Conservation (phyloP, 1,140 invertebrate species). For the Drosophila paulistorum region DNA sequence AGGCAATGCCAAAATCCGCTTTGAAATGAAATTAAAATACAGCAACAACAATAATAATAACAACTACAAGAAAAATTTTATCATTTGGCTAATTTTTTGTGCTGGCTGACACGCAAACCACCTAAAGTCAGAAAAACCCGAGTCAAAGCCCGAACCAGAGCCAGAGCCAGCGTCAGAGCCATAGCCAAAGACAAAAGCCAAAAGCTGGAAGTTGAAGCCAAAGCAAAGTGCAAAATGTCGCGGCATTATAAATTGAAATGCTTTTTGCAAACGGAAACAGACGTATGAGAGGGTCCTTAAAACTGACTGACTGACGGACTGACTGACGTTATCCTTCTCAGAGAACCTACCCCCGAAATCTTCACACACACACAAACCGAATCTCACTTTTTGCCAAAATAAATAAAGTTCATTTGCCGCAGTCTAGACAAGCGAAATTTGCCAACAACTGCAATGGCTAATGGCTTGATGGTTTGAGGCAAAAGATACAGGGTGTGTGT, state of each 20-base stretch:
- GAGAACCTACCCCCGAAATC: slow-evolving; percentile 20
- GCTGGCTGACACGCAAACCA: slow-evolving; percentile 47
- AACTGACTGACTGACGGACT: slow-evolving; percentile 12
- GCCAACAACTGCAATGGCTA: slow-evolving; percentile 59
- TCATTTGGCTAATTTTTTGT: slow-evolving; percentile 72
- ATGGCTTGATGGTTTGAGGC: not conserved
- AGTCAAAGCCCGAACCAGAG: not conserved
- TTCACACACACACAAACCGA: slow-evolving; percentile 40
- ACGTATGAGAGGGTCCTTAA: slow-evolving; percentile 64
- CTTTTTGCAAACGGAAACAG: slow-evolving; percentile 46
- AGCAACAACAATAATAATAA: slow-evolving; percentile 22
- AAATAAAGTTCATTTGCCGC: slow-evolving; percentile 73
- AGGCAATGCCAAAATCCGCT: slow-evolving; percentile 68
- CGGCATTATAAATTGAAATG: slow-evolving; percentile 73
- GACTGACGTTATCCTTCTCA: slow-evolving; percentile 11
- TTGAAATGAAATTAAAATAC: slow-evolving; percentile 74
- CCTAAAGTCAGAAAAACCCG: not conserved
- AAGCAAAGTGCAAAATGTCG: slow-evolving; percentile 76
- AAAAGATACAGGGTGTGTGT: slow-evolving; percentile 5
- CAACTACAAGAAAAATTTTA: slow-evolving; percentile 38
- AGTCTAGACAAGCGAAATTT: slow-evolving; percentile 71
- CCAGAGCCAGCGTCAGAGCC: slow-evolving; percentile 18
- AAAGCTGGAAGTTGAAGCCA: slow-evolving; percentile 39
- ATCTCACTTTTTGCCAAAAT: slow-evolving; percentile 70
- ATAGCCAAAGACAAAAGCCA: slow-evolving; percentile 34